phyloP scores from a whole-genome alignment of 2,113 vertebrate genomes.

The Paralichthys olivaceus region DNA sequence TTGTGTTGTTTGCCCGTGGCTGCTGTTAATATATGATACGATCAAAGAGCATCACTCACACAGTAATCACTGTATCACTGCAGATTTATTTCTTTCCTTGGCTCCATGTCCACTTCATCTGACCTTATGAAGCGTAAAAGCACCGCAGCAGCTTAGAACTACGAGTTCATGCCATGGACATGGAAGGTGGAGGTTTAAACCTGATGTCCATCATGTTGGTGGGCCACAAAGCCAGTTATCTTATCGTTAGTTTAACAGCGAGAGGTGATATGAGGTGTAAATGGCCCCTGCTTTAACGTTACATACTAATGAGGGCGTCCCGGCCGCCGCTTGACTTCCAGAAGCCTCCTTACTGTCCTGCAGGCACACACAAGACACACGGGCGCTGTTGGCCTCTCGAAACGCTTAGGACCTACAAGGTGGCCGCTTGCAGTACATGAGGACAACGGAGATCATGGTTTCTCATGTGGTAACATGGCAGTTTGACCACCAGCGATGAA shows the following conservation, averaged over 20 bases:
- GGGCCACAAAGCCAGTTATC: slow-evolving; percentile 23
- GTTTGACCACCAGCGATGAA: slow-evolving; percentile 11
- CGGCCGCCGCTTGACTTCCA: slow-evolving; percentile 79
- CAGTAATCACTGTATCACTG: background rate
- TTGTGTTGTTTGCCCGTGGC: slow-evolving; percentile 44
- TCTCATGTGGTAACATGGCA: slow-evolving; percentile 14
- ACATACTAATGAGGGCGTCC: slow-evolving; percentile 85
- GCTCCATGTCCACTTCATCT: slow-evolving; percentile 55
- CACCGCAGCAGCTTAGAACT: slow-evolving; percentile 49
- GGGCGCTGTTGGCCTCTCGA: slow-evolving; percentile 64
- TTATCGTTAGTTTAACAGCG: slow-evolving; percentile 47
- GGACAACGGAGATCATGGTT: slow-evolving; percentile 39
- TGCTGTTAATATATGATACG: slow-evolving; percentile 3
- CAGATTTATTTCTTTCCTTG: slow-evolving; percentile 7
- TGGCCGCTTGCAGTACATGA: slow-evolving; percentile 52
- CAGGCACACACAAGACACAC: slow-evolving; percentile 84
- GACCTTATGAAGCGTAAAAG: slow-evolving; percentile 63
- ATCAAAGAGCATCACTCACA: background rate
- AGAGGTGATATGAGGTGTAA: slow-evolving; percentile 59
- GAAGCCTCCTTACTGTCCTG: slow-evolving; percentile 83
- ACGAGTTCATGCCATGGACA: slow-evolving; percentile 66
- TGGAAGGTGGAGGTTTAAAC: slow-evolving; percentile 39
- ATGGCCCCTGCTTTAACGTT: slow-evolving; percentile 62
- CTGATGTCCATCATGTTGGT: slow-evolving; percentile 33
- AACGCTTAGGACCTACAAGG: slow-evolving; percentile 24